Evolutionary conservation across 2,797 vertebrate species (phyloP).

Genomic region (Acipenser transmontanus): DNA sequence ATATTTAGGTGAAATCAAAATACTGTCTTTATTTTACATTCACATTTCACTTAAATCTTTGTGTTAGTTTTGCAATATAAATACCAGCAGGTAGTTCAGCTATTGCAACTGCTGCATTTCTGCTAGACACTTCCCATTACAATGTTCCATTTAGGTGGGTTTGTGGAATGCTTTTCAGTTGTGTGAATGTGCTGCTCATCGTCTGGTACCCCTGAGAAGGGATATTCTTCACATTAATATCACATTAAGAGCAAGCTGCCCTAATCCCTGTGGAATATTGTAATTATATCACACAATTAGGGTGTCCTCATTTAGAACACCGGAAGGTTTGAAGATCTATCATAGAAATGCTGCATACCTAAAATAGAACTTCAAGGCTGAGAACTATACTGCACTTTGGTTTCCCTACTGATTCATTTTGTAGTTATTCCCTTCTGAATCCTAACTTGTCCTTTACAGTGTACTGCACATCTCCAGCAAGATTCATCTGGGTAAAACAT

Average conservation of each 20-base stretch:
- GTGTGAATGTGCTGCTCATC: too few relatives aligned
- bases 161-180: too few relatives aligned
- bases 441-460: neutral
- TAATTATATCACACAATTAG: slow-evolving; percentile 3
- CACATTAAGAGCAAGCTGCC: neutral
- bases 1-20: too few relatives aligned
- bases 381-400: neutral
- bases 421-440: neutral
- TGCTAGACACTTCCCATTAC: too few relatives aligned
- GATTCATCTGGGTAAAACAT: neutral
- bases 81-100: too few relatives aligned
- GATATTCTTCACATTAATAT: neutral
- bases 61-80: too few relatives aligned
- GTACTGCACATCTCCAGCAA: neutral
- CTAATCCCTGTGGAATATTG: neutral
- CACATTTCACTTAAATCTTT: too few relatives aligned
- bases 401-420: neutral
- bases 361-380: neutral
- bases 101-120: too few relatives aligned
- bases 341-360: neutral
- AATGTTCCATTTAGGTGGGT: too few relatives aligned
- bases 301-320: neutral
- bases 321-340: neutral
- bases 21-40: too few relatives aligned
- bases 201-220: neutral